Conservation (phyloP, 2,888 invertebrate genomes). For the Carcina quercana region DNA sequence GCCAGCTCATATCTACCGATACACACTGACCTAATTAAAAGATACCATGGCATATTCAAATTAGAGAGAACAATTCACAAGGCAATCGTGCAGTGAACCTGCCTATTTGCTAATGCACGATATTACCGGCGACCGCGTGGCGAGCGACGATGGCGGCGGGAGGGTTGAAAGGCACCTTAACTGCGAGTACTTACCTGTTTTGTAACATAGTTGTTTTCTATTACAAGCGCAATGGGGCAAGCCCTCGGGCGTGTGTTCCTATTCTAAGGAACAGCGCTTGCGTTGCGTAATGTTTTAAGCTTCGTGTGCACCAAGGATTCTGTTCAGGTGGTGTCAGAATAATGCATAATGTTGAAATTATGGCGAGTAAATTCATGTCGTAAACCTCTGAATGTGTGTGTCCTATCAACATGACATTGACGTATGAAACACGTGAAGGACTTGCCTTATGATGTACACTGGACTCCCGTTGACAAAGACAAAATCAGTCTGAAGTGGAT, state of each 20-base stretch:
- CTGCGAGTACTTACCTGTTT: conserved; percentile 25
- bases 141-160: conserved; percentile 28
- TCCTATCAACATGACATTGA: too few relatives aligned
- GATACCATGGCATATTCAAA: conserved; percentile 30
- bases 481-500: too few relatives aligned
- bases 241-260: conserved; percentile 49
- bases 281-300: conserved; percentile 43
- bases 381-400: too few relatives aligned
- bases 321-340: not conserved
- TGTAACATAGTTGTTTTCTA: conserved; percentile 41
- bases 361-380: too few relatives aligned
- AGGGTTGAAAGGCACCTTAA: conserved; percentile 21
- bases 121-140: conserved; percentile 29
- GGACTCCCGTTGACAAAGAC: too few relatives aligned
- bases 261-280: conserved; percentile 46
- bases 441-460: too few relatives aligned
- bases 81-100: conserved; percentile 41
- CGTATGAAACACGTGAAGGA: too few relatives aligned
- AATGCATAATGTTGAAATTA: too few relatives aligned
- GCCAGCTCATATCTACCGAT: too few relatives aligned
- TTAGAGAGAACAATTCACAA: conserved; percentile 37
- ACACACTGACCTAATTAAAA: conserved; percentile 38
- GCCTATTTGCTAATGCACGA: conserved; percentile 44
- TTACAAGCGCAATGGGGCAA: conserved; percentile 49
- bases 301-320: conserved; percentile 4